phyloP scores from a whole-genome alignment of 2,888 invertebrate genomes.

The Caenorhabditis sp. region DNA sequence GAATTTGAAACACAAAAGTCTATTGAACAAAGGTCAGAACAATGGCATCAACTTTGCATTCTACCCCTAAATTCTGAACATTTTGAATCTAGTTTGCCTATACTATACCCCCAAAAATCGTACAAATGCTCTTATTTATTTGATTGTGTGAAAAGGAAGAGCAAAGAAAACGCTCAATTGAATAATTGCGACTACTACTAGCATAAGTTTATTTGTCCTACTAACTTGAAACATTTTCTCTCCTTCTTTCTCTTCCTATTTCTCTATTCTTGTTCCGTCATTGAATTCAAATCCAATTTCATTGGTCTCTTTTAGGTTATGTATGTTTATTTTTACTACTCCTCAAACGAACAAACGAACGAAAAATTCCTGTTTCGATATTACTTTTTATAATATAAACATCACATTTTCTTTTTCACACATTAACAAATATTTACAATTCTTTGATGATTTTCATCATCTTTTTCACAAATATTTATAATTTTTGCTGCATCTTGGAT shows the following conservation, averaged over 20 bases:
- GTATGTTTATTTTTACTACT: background rate
- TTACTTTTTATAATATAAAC: background rate
- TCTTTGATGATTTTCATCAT: constrained; percentile 19
- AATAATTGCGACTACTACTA: background rate
- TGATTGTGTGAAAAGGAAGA: background rate
- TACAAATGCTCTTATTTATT: background rate
- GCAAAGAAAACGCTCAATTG: background rate
- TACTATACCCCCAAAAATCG: background rate
- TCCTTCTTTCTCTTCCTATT: background rate
- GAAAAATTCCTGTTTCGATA: background rate
- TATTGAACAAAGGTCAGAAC: too few species aligned
- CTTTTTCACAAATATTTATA: constrained; percentile 36
- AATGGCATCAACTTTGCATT: too few species aligned
- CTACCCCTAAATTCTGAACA: too few species aligned
- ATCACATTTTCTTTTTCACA: background rate
- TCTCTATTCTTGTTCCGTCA: background rate
- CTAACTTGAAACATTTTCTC: background rate
- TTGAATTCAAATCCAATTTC: background rate
- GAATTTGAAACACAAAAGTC: too few species aligned
- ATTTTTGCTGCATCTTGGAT: background rate
- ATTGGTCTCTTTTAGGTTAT: background rate
- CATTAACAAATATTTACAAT: constrained; percentile 35
- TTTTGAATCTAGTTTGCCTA: too few species aligned
- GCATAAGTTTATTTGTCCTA: background rate
- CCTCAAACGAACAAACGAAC: background rate